Evolutionary conservation across 35 echinoderm and acorn worm species (phyloP), one percentile per base, ranked within the genome.

Genomic region (Hemicentrotus pulcherrimus): DNA sequence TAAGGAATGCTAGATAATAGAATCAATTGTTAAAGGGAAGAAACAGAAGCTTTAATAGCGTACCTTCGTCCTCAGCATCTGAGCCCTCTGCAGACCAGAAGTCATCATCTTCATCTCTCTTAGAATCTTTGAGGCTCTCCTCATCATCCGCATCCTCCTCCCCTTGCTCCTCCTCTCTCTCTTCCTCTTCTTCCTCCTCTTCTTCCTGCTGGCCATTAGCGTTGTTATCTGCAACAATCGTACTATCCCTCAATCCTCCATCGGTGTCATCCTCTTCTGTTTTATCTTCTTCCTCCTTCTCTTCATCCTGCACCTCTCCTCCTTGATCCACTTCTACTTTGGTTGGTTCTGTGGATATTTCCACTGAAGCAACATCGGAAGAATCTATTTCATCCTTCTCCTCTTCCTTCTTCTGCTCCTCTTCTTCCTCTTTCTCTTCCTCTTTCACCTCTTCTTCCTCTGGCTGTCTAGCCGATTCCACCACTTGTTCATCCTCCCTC

Each of bases 281-380:
- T 52, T 91, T 59, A 33, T 95, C 96, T 9, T 86, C 94, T 31
- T 94, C 90, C 31, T 95, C 94, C n/a, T 89, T 89, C 32, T 97
- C 96, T 24, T 94, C 94, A 14, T 94, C 94, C 22, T 96, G 92
- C 2, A 8, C 47, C 32, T 91, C 32, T 33, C 94, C 96, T 35
- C 91, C 9, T 94, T 47, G 11, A 86, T 91, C 19, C 61, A 35
- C 32, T 86, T 70, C 58, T 95, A 32, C 46, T 85, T 94, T 13
- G 9, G 22, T 47, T 86, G 91, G 61, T 94, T 92, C 32, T 2
- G 32, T 30, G 31, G 88, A 18, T 41, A 10, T 41, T 15, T 90
- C 46, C 31, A 0, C 30, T 4, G 88, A 13, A 41, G 32, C 88
- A 41, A 90, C 31, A 41, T 90, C 88, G 46, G 32, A 0, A 9